phyloP scores from a whole-genome alignment of 1,140 invertebrate genomes.

The Daktulosphaira vitifoliae region DNA sequence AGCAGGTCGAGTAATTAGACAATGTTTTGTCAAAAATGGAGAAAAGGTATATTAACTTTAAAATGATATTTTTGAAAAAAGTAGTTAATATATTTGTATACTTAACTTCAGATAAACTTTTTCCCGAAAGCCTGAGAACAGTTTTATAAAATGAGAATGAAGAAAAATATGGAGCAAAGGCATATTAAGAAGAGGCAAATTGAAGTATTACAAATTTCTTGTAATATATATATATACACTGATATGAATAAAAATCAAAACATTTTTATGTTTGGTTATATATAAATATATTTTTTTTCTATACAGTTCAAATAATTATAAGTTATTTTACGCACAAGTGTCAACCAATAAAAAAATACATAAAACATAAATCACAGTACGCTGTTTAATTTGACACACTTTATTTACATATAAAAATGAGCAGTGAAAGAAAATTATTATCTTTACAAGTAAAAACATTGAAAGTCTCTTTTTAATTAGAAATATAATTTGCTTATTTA shows the following conservation, averaged over 20 bases:
- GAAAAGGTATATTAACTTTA: too few species aligned
- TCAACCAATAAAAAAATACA: neutral
- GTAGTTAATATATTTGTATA: neutral
- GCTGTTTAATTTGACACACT: neutral
- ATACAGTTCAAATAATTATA: too few species aligned
- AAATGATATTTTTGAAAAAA: neutral
- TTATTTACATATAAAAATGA: too few species aligned
- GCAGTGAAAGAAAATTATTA: neutral
- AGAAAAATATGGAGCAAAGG: neutral
- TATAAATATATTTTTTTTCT: too few species aligned
- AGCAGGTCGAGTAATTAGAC: constrained; percentile 37
- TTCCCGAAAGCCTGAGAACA: constrained; percentile 15
- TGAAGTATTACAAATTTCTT: constrained; percentile 10
- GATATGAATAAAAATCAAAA: neutral
- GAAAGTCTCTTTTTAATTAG: too few species aligned
- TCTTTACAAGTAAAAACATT: neutral
- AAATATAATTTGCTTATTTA: too few species aligned
- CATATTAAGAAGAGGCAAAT: neutral
- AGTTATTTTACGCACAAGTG: too few species aligned
- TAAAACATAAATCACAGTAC: constrained; percentile 9
- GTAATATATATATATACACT: neutral
- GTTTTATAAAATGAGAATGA: neutral
- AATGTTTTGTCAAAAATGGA: constrained; percentile 40
- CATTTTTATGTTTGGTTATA: too few species aligned
- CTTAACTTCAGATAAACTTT: constrained; percentile 18